These are phyloP conservation scores for Atherinomorus stipes DNA, from an alignment of 2,113 vertebrate species.

Conservation along the genomic window DNA sequence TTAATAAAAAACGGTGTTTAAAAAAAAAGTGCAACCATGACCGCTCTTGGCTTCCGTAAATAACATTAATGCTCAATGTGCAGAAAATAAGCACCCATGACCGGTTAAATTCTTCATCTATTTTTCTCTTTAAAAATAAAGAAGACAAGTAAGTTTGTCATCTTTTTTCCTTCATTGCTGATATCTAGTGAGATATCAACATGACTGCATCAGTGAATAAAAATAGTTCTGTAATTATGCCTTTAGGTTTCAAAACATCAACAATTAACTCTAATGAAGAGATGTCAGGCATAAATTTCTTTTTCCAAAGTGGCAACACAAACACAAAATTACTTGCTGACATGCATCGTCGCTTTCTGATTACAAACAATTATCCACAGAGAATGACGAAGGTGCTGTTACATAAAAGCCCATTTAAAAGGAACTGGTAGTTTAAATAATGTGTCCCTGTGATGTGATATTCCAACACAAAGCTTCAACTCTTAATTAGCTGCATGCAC, in stretches of 20 bases:
- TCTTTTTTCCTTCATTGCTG: too few relatives aligned
- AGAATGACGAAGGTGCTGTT: conserved; percentile 19
- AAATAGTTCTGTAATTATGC: background rate
- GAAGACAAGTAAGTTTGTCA: background rate
- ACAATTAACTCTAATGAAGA: background rate
- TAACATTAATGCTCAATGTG: background rate
- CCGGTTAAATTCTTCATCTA: too few relatives aligned
- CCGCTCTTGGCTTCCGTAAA: too few relatives aligned
- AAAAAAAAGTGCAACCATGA: too few relatives aligned
- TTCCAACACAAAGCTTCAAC: conserved; percentile 35
- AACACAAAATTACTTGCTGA: conserved; percentile 34
- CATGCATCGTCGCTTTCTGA: conserved; percentile 34
- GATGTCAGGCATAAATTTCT: background rate
- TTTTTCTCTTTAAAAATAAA: background rate
- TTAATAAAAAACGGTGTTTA: too few relatives aligned
- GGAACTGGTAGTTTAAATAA: conserved; percentile 45
- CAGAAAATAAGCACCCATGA: too few relatives aligned
- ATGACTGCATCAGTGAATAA: background rate
- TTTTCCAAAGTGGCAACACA: conserved; percentile 6
- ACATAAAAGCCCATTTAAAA: conserved; percentile 35
- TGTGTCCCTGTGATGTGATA: conserved; percentile 32
- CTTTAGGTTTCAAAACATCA: background rate
- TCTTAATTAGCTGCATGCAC: conserved; percentile 65
- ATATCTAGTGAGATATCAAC: background rate
- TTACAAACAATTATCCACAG: conserved; percentile 55